Percentiles rank a stretch among this genome's conserved stretches.
phyloP scores from a whole-genome alignment of 2,888 invertebrate species.

The Autographa pulchrina region DNA sequence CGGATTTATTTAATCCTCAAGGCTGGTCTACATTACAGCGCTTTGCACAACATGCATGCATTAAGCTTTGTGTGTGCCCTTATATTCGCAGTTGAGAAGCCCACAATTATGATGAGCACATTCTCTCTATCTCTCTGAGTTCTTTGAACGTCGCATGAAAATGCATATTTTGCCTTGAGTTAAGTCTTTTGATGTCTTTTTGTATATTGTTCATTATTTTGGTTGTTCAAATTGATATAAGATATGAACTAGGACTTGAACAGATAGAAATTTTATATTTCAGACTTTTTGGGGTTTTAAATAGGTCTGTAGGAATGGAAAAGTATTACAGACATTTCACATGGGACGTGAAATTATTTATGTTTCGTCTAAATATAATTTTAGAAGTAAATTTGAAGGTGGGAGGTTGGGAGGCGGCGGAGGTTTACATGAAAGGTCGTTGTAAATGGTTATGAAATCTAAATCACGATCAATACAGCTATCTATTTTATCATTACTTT shows the following conservation, averaged over 20 bases:
- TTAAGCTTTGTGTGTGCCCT: not conserved
- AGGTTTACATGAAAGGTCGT: not conserved
- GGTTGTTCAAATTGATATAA: not conserved
- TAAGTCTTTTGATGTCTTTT: not conserved
- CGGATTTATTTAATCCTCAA: slow-evolving; percentile 8
- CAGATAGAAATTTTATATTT: no score
- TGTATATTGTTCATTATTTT: not conserved
- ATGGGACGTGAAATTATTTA: no score
- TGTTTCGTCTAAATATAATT: no score
- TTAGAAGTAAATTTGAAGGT: no score
- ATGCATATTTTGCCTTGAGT: slow-evolving; percentile 1
- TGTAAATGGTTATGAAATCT: not conserved
- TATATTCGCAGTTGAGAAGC: not conserved
- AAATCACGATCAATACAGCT: not conserved
- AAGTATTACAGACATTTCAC: no score
- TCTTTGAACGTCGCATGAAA: not conserved
- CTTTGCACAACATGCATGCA: slow-evolving; percentile 3
- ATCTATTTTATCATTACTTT: slow-evolving; percentile 3
- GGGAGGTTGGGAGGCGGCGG: not conserved
- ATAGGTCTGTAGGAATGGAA: not conserved
- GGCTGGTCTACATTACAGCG: not conserved
- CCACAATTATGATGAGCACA: slow-evolving; percentile 7
- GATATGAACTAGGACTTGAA: not conserved
- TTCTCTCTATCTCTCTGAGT: not conserved
- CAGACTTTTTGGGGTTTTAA: no score